phyloP scores from a whole-genome alignment of 2,888 invertebrate species.

The Rhaphigaster nebulosa region DNA sequence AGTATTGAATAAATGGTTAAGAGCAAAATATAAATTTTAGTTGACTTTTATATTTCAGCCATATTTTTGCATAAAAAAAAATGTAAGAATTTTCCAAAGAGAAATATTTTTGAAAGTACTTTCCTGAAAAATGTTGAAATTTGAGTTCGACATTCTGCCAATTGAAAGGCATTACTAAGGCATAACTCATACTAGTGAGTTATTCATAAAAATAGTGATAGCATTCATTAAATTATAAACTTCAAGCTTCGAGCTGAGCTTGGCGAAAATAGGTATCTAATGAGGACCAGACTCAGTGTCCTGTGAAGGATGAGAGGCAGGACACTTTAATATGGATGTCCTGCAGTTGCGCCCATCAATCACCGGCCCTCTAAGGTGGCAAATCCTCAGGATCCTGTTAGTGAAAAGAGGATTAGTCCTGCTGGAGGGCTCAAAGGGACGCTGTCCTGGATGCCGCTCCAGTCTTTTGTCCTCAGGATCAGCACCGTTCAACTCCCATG shows the following conservation, averaged over 20 bases:
- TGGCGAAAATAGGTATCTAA: conserved; percentile 19
- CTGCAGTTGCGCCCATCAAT: conserved; percentile 15
- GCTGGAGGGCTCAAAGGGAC: neutral
- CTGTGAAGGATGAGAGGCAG: conserved; percentile 36
- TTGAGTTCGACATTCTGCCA: too few species aligned
- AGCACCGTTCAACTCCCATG: neutral
- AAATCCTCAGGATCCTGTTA: conserved; percentile 50
- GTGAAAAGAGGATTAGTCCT: conserved; percentile 45
- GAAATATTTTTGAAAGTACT: too few species aligned
- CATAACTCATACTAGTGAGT: too few species aligned
- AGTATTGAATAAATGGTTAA: too few species aligned
- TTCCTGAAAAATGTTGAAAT: too few species aligned
- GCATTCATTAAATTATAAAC: neutral
- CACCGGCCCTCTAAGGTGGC: conserved; percentile 34
- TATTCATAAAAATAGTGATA: neutral
- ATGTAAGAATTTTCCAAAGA: too few species aligned
- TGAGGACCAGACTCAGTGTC: neutral
- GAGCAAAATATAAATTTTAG: too few species aligned
- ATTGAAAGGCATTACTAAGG: too few species aligned
- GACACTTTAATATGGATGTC: conserved; percentile 46
- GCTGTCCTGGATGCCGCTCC: neutral
- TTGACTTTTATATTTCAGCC: too few species aligned
- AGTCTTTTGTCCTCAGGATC: conserved; percentile 2
- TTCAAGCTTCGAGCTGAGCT: neutral
- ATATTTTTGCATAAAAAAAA: too few species aligned